Evolutionary conservation across 2,888 invertebrate species (phyloP), one percentile per base, ranked within the genome.

Genomic region (Plebejus melissa): DNA sequence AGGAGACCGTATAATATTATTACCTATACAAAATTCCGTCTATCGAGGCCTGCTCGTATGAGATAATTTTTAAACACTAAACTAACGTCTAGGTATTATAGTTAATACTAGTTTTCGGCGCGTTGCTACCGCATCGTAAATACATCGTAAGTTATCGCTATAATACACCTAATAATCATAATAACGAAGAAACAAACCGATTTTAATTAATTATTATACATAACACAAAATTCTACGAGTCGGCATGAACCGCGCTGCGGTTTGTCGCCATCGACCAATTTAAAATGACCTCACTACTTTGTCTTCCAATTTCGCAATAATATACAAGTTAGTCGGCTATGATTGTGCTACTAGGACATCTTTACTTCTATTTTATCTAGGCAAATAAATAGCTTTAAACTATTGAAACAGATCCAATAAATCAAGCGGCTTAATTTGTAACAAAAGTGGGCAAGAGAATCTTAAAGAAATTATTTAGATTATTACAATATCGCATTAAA

Each of bases 261-360:
- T 75, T 75, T 76, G 1, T 54, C 76, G 79, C 78, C 81, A 79
- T 77, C 79, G 46, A 41, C 46, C 71, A 71, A 71, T 71, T 72
- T 78, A 76, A 83, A 86, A 86, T 84, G 86, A 85, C 87, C 92
- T 92, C 92, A 92, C 92, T 92, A 90, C 89, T 88, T 85, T 89
- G 91, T 92, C 92, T 92, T 92, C 91, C 92, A 88, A 72, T 72
- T 87, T 87, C 87, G 86, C 85, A 65, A 89, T 83, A 86, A 88
- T 86, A 79, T 87, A 90, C 86, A 90, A 83, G 83, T 83, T 65
- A 32, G 4, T 65, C 83, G 83, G 82, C 83, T 83, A 82, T 77
- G 83, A 84, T 88, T 90, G 90, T 89, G 90, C 89, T 71, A 46
- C 71, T 72, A 72, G 50, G 54, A 72, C 28, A 72, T 13, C 22